Conservation (phyloP, 2,888 invertebrate genomes). For the Andrena chrysosceles region DNA sequence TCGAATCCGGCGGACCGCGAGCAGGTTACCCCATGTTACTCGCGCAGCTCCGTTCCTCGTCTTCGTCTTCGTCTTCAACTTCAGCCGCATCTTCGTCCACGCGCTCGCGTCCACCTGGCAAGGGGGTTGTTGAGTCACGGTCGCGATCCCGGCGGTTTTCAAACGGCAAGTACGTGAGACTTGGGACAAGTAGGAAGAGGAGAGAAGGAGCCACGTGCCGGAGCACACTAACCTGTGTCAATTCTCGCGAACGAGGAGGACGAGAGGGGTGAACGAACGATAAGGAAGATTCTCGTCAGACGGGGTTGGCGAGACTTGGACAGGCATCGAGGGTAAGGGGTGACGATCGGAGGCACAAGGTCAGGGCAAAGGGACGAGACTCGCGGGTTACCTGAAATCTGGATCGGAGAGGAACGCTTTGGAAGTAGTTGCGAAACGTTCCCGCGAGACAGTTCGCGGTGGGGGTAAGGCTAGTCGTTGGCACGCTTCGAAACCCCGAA, state of each 20-base stretch:
- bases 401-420: conserved; percentile 19
- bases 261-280: not conserved
- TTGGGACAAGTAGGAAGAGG: not conserved
- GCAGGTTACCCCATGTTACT: conserved; percentile 74
- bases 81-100: conserved; percentile 2
- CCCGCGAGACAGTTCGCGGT: conserved; percentile 48
- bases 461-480: conserved; percentile 82
- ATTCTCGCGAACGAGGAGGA: not conserved
- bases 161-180: no score
- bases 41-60: conserved; percentile 21
- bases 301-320: not conserved
- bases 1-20: conserved; percentile 84
- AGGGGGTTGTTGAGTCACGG: not conserved
- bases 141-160: not conserved
- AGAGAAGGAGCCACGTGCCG: not conserved
- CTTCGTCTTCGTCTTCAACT: conserved; percentile 6
- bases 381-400: conserved; percentile 39
- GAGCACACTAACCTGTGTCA: not conserved
- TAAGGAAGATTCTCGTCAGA: not conserved
- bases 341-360: not conserved
- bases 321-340: not conserved
- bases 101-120: not conserved
- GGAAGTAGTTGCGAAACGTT: conserved; percentile 33
- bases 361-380: not conserved
- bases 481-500: conserved; percentile 82